Conservation (phyloP, 2,888 invertebrate species). For the Rhagonycha fulva region DNA sequence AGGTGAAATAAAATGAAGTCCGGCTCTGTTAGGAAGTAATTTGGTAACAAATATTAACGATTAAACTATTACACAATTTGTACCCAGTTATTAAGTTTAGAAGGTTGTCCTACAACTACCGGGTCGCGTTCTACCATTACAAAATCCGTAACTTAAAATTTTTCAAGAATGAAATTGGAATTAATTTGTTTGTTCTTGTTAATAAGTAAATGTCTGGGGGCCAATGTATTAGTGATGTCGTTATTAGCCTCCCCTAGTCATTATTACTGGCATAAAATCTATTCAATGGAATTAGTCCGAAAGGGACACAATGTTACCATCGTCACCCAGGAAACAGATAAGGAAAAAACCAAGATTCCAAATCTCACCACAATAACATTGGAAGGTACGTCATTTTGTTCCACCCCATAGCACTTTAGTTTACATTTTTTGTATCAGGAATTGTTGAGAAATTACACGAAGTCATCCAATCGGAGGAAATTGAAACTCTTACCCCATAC, state of each 20-base stretch:
- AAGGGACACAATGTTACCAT: conserved; percentile 26
- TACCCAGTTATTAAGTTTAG: too few species aligned
- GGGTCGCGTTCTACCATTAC: too few species aligned
- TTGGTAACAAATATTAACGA: too few species aligned
- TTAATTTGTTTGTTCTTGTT: not conserved
- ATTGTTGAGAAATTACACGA: not conserved
- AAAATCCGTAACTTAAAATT: too few species aligned
- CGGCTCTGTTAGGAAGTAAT: too few species aligned
- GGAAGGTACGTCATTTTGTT: conserved; percentile 15
- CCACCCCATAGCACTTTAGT: too few species aligned
- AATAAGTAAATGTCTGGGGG: not conserved
- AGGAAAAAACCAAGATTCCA: not conserved
- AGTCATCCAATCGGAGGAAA: not conserved
- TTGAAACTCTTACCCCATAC: not conserved
- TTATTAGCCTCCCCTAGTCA: conserved; percentile 24
- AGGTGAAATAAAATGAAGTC: too few species aligned
- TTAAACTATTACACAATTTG: too few species aligned
- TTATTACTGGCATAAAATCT: conserved; percentile 19
- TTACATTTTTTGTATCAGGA: not conserved
- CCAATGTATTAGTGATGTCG: conserved; percentile 23
- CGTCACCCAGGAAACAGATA: conserved; percentile 14
- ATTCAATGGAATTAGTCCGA: conserved; percentile 9
- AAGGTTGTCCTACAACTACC: too few species aligned
- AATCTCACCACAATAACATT: conserved; percentile 25
- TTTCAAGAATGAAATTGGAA: not conserved